Conservation (phyloP, 2,888 invertebrate genomes). For the Drosophila buzzatii region DNA sequence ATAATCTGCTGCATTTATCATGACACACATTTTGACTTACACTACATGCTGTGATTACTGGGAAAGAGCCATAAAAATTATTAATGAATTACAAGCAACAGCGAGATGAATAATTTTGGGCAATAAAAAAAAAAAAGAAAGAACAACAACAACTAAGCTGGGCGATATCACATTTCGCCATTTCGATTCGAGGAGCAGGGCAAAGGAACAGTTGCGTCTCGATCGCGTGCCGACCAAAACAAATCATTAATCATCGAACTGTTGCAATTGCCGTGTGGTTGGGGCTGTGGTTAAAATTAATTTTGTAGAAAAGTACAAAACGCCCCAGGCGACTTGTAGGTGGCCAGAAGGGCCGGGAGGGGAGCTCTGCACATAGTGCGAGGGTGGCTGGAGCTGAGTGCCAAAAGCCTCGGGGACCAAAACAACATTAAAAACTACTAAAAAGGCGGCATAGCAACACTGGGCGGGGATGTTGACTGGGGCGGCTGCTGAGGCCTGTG, state of each 20-base stretch:
- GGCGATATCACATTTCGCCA: constrained; percentile 58
- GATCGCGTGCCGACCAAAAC: constrained; percentile 76
- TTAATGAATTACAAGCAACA: constrained; percentile 69
- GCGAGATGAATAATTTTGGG: constrained; percentile 69
- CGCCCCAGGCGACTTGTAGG: constrained; percentile 46
- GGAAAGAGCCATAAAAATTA: constrained; percentile 59
- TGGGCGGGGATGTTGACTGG: constrained; percentile 17
- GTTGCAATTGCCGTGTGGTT: constrained; percentile 68
- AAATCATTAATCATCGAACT: constrained; percentile 83
- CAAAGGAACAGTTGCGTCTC: constrained; percentile 45
- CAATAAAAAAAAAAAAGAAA: constrained; percentile 45
- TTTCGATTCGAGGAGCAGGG: constrained; percentile 27
- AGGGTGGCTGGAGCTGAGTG: constrained; percentile 21
- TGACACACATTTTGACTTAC: constrained; percentile 51
- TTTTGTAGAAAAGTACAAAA: constrained; percentile 73
- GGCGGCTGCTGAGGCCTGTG: constrained; percentile 60
- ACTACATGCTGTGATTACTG: constrained; percentile 36
- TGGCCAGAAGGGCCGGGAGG: neutral
- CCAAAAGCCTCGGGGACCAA: constrained; percentile 71
- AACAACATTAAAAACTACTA: constrained; percentile 81
- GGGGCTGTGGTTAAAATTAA: constrained; percentile 78
- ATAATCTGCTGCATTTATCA: constrained; percentile 16
- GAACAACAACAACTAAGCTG: constrained; percentile 5
- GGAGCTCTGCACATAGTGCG: neutral
- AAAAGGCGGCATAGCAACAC: constrained; percentile 40